Evolutionary conservation across 1,140 invertebrate genomes (phyloP).

Genomic region (Patella vulgata): DNA sequence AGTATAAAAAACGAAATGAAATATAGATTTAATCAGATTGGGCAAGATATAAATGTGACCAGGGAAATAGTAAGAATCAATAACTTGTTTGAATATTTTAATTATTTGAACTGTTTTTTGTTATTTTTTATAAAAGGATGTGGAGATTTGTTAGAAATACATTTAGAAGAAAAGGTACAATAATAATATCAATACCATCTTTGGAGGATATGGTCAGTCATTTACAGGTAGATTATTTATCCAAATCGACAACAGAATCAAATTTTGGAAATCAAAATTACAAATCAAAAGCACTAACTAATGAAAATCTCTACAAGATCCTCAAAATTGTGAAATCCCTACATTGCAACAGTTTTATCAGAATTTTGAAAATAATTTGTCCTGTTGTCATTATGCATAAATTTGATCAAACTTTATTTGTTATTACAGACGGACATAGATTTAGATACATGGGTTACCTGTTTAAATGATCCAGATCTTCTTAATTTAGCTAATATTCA

Average conservation of each 20-base stretch:
- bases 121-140: neutral
- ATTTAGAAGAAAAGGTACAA: slow-evolving; percentile 5
- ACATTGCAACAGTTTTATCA: too few species aligned
- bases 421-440: too few species aligned
- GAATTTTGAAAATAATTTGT: too few species aligned
- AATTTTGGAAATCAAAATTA: too few species aligned
- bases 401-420: too few species aligned
- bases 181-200: slow-evolving; percentile 6
- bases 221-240: slow-evolving; percentile 5
- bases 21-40: neutral
- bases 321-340: too few species aligned
- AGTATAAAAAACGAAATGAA: neutral
- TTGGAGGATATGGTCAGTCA: slow-evolving; percentile 9
- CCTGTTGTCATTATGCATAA: too few species aligned
- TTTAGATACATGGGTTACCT: too few species aligned
- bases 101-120: neutral
- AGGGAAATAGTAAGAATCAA: neutral
- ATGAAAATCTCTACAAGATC: too few species aligned
- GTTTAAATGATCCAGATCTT: neutral
- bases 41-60: too few species aligned
- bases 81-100: neutral
- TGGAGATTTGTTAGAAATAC: slow-evolving; percentile 4
- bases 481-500: neutral
- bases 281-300: too few species aligned
- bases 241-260: too few species aligned